phyloP scores from a whole-genome alignment of 2,797 vertebrate species.

The Eutrigla gurnardus region DNA sequence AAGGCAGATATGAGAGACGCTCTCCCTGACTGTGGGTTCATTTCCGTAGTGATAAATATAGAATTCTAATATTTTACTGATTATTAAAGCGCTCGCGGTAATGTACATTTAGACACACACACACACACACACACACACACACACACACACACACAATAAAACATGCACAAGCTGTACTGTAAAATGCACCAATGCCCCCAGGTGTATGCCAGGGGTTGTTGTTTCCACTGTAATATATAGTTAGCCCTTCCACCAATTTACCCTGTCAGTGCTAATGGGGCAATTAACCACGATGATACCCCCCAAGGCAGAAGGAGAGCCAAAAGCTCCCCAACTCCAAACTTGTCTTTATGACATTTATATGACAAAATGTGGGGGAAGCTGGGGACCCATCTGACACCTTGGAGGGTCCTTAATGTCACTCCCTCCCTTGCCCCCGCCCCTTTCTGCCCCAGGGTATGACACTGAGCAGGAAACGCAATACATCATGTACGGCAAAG shows the following conservation, averaged over 20 bases:
- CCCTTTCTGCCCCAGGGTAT: slow-evolving; percentile 72
- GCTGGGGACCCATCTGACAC: slow-evolving; percentile 80
- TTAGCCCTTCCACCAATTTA: slow-evolving; percentile 83
- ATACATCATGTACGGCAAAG: slow-evolving; percentile 74
- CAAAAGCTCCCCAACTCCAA: slow-evolving; percentile 75
- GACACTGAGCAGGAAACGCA: slow-evolving; percentile 65
- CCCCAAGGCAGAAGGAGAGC: slow-evolving; percentile 67
- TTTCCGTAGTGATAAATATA: slow-evolving; percentile 52
- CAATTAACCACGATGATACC: slow-evolving; percentile 80
- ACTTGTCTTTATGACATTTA: slow-evolving; percentile 84
- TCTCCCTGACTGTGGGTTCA: slow-evolving; percentile 17
- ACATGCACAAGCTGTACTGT: slow-evolving; percentile 41
- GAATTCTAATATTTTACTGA: slow-evolving; percentile 43
- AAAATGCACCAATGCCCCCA: slow-evolving; percentile 66
- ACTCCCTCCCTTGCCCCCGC: slow-evolving; percentile 65
- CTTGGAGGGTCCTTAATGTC: slow-evolving; percentile 82
- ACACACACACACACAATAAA: slow-evolving; percentile 43
- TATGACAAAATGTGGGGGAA: slow-evolving; percentile 80
- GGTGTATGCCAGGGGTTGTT: slow-evolving; percentile 81
- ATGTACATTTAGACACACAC: slow-evolving; percentile 33
- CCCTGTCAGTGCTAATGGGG: slow-evolving; percentile 82
- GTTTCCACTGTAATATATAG: slow-evolving; percentile 82
- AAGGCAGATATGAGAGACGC: background rate
- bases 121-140: slow-evolving; percentile 25
- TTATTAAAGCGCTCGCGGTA: slow-evolving; percentile 42